phyloP scores from a whole-genome alignment of 2,113 vertebrate species.

The Plecotus auritus region DNA sequence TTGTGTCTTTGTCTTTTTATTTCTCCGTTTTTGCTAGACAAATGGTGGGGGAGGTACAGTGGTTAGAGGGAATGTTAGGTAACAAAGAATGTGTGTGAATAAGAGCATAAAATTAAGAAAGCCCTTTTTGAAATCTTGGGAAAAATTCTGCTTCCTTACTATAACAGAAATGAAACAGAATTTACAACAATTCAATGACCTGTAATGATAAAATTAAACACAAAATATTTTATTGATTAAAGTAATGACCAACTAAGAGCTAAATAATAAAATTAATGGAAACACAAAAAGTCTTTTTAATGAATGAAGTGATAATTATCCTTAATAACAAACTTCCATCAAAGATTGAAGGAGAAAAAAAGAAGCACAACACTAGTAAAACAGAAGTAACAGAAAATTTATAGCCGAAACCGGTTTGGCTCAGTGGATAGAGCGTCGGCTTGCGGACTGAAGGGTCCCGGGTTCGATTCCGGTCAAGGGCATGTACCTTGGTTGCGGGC shows the following conservation, averaged over 20 bases:
- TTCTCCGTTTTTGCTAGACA: not conserved
- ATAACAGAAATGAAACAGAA: slow-evolving; percentile 5
- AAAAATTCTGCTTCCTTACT: not conserved
- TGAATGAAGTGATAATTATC: slow-evolving; percentile 21
- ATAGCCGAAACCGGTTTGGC: too few relatives aligned
- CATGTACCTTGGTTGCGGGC: too few relatives aligned
- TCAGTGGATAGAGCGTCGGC: too few relatives aligned
- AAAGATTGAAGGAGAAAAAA: slow-evolving; percentile 80
- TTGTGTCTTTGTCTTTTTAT: not conserved
- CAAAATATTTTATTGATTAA: slow-evolving; percentile 8
- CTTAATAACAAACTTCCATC: slow-evolving; percentile 50
- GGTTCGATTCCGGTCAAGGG: too few relatives aligned
- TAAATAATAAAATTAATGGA: not conserved
- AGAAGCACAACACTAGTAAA: slow-evolving; percentile 46
- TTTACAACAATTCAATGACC: not conserved
- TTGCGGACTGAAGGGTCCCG: too few relatives aligned
- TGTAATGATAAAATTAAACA: not conserved
- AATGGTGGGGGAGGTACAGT: too few relatives aligned
- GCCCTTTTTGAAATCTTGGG: not conserved
- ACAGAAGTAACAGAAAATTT: accelerated
- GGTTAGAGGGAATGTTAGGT: not conserved
- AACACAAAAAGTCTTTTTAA: not conserved
- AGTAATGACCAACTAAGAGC: not conserved
- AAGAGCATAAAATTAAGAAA: slow-evolving; percentile 1
- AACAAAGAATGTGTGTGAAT: not conserved